Evolutionary conservation across 2,113 vertebrate species (phyloP).

Genomic region (Vicugna pacos): DNA sequence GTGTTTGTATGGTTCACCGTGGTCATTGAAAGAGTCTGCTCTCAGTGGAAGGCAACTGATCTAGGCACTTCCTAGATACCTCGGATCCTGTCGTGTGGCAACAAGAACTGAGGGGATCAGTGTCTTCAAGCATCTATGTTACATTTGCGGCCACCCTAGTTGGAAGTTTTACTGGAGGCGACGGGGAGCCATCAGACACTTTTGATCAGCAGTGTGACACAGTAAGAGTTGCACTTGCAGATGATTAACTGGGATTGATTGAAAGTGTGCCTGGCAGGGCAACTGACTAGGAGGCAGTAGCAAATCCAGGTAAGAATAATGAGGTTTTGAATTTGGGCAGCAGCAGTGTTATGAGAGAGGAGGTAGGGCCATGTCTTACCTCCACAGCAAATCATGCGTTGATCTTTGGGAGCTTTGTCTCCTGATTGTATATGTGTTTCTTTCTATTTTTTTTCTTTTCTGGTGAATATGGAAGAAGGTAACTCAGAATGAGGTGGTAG

Average conservation of each 20-base stretch:
- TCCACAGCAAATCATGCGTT: not conserved
- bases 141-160: not conserved
- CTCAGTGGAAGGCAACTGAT: not conserved
- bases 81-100: not conserved
- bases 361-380: not conserved
- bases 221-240: not conserved
- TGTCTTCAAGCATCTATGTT: not conserved
- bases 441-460: not conserved
- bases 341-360: accelerated
- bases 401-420: not conserved
- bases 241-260: not conserved
- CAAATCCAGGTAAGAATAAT: not conserved
- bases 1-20: no score
- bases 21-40: not conserved
- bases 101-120: not conserved
- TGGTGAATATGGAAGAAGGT: not conserved
- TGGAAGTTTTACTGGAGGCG: not conserved
- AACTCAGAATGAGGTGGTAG: not conserved
- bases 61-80: not conserved
- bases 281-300: not conserved
- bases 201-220: not conserved
- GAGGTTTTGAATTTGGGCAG: not conserved
- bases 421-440: not conserved
- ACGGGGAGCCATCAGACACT: not conserved
- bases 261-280: not conserved